A percentile compares a stretch with the other conserved stretches of the same genome.
Conservation (phyloP, 2,797 vertebrate species). For the Hirundo rustica region DNA sequence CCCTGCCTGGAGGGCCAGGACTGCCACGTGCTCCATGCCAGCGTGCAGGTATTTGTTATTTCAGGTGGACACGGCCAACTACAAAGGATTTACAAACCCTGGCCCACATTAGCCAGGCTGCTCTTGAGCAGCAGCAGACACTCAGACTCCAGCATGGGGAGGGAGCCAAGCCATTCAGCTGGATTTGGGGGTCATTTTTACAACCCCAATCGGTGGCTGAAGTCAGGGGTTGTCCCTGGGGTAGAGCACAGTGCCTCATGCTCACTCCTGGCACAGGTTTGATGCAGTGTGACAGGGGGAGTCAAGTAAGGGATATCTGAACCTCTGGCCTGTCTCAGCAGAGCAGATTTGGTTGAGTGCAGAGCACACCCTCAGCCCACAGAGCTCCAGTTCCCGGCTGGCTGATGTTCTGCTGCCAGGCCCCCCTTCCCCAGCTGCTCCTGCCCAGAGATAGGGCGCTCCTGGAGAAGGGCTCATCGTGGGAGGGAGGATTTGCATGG, state of each 20-base stretch:
- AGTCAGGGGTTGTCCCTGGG: background rate
- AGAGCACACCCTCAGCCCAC: background rate
- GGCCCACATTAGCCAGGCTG: background rate
- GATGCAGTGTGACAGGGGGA: background rate
- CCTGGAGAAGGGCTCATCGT: background rate
- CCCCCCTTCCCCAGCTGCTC: background rate
- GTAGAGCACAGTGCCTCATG: accelerated
- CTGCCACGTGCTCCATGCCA: background rate
- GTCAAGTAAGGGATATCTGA: accelerated
- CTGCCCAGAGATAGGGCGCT: background rate
- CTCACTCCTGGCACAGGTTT: accelerated
- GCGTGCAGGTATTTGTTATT: background rate
- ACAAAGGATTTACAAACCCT: background rate
- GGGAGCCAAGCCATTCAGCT: background rate
- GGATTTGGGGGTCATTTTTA: background rate
- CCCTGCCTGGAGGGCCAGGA: background rate
- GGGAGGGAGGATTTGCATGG: slow-evolving; percentile 26
- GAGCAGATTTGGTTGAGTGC: background rate
- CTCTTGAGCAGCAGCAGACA: background rate
- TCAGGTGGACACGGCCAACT: background rate
- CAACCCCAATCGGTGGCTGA: accelerated
- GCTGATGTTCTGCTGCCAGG: background rate
- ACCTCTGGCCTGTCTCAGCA: background rate
- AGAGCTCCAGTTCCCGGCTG: background rate
- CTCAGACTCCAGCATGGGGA: background rate